A percentile compares a stretch with the other conserved stretches of the same genome.
Evolutionary conservation across 2,888 invertebrate genomes (phyloP).

Genomic region (Osmoderma eremita): DNA sequence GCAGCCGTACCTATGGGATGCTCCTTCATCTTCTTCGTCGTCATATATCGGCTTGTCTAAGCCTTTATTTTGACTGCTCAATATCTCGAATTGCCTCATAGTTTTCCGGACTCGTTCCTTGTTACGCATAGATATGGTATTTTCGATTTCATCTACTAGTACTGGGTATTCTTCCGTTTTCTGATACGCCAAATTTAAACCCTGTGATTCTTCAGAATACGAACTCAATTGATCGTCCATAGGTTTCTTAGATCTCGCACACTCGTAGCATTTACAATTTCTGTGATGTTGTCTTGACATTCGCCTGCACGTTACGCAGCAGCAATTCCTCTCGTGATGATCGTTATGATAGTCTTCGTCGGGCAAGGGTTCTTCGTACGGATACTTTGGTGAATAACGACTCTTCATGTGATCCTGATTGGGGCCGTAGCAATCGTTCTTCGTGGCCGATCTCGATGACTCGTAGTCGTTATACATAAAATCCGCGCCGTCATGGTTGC

Average conservation of each 20-base stretch:
- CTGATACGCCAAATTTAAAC: constrained; percentile 58
- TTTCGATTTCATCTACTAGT: constrained; percentile 60
- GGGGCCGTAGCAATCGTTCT: constrained; percentile 29
- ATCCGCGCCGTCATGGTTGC: constrained; percentile 26
- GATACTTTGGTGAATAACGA: constrained; percentile 33
- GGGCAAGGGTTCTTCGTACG: constrained; percentile 41
- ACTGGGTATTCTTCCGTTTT: constrained; percentile 58
- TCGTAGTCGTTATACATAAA: constrained; percentile 39
- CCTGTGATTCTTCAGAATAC: constrained; percentile 39
- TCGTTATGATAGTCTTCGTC: constrained; percentile 35
- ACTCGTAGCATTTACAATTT: constrained; percentile 43
- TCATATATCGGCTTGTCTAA: constrained; percentile 57
- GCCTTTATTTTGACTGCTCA: constrained; percentile 57
- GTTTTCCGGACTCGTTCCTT: constrained; percentile 58
- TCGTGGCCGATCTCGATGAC: constrained; percentile 13
- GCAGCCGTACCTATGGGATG: constrained; percentile 20
- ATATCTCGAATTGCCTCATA: constrained; percentile 59
- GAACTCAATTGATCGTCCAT: constrained; percentile 37
- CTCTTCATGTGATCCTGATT: constrained; percentile 34
- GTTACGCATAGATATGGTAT: constrained; percentile 59
- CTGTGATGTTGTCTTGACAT: constrained; percentile 38
- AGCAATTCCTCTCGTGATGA: constrained; percentile 39
- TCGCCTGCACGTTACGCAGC: constrained; percentile 37
- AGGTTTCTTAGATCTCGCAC: constrained; percentile 28
- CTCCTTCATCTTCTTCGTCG: constrained; percentile 49